A percentile compares a stretch with the other conserved stretches of the same genome.
These are phyloP conservation scores for Elysia crispata DNA, from an alignment of 2,888 invertebrate genomes.

Conservation along the genomic window DNA sequence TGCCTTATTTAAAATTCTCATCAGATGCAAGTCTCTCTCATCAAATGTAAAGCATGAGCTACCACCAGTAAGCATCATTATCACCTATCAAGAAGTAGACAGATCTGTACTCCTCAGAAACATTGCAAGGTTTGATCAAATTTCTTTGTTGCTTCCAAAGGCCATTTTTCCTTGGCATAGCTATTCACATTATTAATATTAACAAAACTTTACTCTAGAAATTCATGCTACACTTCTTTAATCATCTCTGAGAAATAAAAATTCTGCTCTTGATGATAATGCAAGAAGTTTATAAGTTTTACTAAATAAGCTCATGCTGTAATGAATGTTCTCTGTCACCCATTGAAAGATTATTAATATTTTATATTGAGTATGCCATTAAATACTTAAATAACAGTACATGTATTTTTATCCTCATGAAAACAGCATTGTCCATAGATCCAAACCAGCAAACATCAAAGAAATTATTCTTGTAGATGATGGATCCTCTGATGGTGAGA, in stretches of 20 bases:
- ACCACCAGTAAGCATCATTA: constrained; percentile 93
- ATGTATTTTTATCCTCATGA: not conserved
- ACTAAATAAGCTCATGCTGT: no score
- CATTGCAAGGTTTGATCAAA: constrained; percentile 85
- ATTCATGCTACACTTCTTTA: no score
- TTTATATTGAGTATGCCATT: not conserved
- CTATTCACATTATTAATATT: no score
- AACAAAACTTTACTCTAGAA: no score
- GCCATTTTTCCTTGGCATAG: no score
- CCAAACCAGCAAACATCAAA: constrained; percentile 14
- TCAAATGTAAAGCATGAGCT: constrained; percentile 76
- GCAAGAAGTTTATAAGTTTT: no score
- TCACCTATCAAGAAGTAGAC: constrained; percentile 97
- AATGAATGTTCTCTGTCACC: no score
- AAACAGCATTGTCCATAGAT: constrained; percentile 27
- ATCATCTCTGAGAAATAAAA: no score
- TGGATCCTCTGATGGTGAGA: constrained; percentile 32
- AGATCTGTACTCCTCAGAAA: constrained; percentile 93
- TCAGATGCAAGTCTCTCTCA: constrained; percentile 17
- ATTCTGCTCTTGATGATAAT: no score
- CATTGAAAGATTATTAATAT: not conserved
- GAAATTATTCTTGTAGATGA: constrained; percentile 37
- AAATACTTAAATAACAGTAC: not conserved
- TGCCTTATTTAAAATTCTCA: not conserved
- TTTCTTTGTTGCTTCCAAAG: no score